Evolutionary conservation across 2,888 invertebrate genomes (phyloP).

Genomic region (Lasioglossum lativentre): DNA sequence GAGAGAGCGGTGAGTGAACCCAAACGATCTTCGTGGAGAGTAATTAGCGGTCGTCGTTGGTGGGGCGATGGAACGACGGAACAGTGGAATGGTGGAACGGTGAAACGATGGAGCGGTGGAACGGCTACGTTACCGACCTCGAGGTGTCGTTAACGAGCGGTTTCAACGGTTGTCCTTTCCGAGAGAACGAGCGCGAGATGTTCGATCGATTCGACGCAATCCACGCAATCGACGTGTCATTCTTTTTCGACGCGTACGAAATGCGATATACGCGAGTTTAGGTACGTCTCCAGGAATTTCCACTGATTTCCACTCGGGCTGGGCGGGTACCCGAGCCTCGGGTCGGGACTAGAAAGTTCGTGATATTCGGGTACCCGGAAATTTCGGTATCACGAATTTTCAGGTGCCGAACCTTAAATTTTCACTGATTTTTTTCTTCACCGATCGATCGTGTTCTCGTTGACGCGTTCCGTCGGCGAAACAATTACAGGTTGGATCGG

Average conservation of each 20-base stretch:
- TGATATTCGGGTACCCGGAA: no score
- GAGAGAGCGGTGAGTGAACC: conserved; percentile 45
- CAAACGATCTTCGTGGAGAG: conserved; percentile 59
- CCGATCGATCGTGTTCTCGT: not conserved
- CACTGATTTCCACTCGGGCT: not conserved
- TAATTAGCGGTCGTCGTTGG: conserved; percentile 64
- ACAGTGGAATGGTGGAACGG: conserved; percentile 23
- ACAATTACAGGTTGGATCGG: conserved; percentile 53
- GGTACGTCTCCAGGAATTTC: not conserved
- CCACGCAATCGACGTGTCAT: conserved; percentile 1
- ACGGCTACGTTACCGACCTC: conserved; percentile 47
- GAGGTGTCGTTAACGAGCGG: conserved; percentile 63
- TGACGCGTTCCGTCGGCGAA: conserved; percentile 6
- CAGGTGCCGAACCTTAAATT: not conserved
- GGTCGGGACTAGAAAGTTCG: no score
- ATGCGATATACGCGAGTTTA: not conserved
- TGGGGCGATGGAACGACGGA: conserved; percentile 19
- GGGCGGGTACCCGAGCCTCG: no score
- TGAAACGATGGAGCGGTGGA: no score
- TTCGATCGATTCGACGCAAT: conserved; percentile 36
- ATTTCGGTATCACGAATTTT: no score
- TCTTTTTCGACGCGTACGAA: conserved; percentile 16
- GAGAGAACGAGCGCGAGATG: conserved; percentile 29
- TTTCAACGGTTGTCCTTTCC: conserved; percentile 49
- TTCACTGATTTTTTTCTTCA: not conserved